These are phyloP conservation scores for Drosophila dives DNA, from an alignment of 2,888 invertebrate species.

Conservation along the genomic window DNA sequence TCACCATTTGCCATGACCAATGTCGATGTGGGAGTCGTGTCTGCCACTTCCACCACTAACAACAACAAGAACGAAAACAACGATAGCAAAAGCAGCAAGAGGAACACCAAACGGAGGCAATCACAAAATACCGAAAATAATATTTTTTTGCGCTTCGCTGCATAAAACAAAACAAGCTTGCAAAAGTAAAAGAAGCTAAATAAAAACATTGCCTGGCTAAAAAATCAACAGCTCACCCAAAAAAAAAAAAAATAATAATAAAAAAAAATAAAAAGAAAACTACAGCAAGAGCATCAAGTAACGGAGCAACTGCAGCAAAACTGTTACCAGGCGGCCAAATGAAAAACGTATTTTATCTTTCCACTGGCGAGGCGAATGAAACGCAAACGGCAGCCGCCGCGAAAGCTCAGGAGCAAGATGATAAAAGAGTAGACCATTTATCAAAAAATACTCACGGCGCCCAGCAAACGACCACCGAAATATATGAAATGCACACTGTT, in stretches of 20 bases:
- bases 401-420: slow-evolving; percentile 78
- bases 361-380: slow-evolving; percentile 65
- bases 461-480: slow-evolving; percentile 59
- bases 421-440: slow-evolving; percentile 79
- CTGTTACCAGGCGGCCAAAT: slow-evolving; percentile 72
- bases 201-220: slow-evolving; percentile 61
- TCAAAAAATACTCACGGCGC: slow-evolving; percentile 69
- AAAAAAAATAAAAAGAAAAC: slow-evolving; percentile 43
- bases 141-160: slow-evolving; percentile 74
- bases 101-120: slow-evolving; percentile 64
- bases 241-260: slow-evolving; percentile 20
- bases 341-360: slow-evolving; percentile 81
- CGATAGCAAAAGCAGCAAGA: slow-evolving; percentile 11
- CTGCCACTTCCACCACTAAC: slow-evolving; percentile 39
- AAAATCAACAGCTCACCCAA: slow-evolving; percentile 56
- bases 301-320: slow-evolving; percentile 58
- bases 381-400: slow-evolving; percentile 50
- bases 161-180: slow-evolving; percentile 67
- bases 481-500: slow-evolving; percentile 70
- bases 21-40: slow-evolving; percentile 68
- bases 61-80: slow-evolving; percentile 6
- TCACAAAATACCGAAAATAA: slow-evolving; percentile 78
- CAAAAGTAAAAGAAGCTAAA: slow-evolving; percentile 37
- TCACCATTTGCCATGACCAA: slow-evolving; percentile 49
- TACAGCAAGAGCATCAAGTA: slow-evolving; percentile 14